Conservation (phyloP, 2,113 vertebrate species). For the Psettodes erumei region DNA sequence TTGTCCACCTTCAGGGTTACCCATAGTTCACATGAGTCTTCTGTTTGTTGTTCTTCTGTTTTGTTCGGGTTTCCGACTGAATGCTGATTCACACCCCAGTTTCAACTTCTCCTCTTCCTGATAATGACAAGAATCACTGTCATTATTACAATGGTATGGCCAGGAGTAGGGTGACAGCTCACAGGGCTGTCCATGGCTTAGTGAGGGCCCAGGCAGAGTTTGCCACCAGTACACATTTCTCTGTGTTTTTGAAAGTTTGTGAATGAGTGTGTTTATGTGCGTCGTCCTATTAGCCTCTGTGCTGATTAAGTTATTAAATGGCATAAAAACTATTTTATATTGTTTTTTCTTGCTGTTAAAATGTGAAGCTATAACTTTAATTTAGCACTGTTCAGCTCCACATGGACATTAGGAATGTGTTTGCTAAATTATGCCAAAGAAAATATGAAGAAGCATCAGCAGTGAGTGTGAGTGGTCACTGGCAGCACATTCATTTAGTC, state of each 20-base stretch:
- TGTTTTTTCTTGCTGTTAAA: constrained; percentile 24
- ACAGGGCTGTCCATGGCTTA: constrained; percentile 71
- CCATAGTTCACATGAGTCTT: constrained; percentile 76
- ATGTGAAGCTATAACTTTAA: constrained; percentile 22
- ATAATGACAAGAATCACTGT: constrained; percentile 86
- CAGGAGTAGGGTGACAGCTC: constrained; percentile 69
- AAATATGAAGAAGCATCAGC: constrained; percentile 21
- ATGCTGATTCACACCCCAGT: constrained; percentile 82
- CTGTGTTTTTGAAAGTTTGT: constrained; percentile 36
- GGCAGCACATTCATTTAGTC: constrained; percentile 66
- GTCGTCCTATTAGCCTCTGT: constrained; percentile 29
- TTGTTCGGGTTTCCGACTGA: constrained; percentile 76
- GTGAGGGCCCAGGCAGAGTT: constrained; percentile 64
- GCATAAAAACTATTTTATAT: too few species aligned
- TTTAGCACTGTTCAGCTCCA: constrained; percentile 7
- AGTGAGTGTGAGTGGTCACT: constrained; percentile 41
- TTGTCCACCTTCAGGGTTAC: constrained; percentile 68
- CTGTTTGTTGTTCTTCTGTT: constrained; percentile 76
- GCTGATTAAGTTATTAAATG: constrained; percentile 25
- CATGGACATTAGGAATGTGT: constrained; percentile 40
- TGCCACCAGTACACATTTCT: constrained; percentile 66
- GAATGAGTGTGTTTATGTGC: not conserved
- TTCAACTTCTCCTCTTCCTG: constrained; percentile 87
- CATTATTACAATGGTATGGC: constrained; percentile 79
- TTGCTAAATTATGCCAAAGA: constrained; percentile 37